phyloP scores from a whole-genome alignment of 2,888 invertebrate genomes.

The Hydraecia micacea region DNA sequence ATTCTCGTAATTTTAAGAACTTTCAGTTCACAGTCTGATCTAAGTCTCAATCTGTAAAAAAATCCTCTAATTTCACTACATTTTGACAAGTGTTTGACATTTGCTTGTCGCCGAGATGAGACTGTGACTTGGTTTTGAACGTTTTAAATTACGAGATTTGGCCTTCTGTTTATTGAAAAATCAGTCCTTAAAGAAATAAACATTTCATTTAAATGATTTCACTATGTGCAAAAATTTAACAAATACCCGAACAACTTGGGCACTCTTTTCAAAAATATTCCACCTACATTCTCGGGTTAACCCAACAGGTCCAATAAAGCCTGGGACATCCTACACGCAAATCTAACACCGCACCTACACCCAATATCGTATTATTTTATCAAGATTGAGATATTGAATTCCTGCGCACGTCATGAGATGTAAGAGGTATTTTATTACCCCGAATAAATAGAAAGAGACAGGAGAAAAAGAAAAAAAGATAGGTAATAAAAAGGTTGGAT shows the following conservation, averaged over 20 bases:
- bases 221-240: neutral
- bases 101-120: too few species aligned
- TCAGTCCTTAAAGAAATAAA: neutral
- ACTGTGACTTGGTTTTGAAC: too few species aligned
- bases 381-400: slow-evolving; percentile 72
- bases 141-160: too few species aligned
- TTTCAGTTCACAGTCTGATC: too few species aligned
- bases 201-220: neutral
- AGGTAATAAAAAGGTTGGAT: slow-evolving; percentile 53
- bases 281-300: slow-evolving; percentile 2
- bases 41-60: too few species aligned
- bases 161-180: too few species aligned
- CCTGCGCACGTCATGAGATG: slow-evolving; percentile 66
- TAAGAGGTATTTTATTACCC: slow-evolving; percentile 68
- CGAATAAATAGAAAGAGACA: slow-evolving; percentile 67
- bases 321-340: slow-evolving; percentile 47
- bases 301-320: slow-evolving; percentile 41
- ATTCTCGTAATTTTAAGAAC: too few species aligned
- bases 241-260: neutral
- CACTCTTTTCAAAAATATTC: slow-evolving; percentile 10
- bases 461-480: slow-evolving; percentile 54
- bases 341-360: slow-evolving; percentile 43
- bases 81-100: too few species aligned
- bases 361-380: slow-evolving; percentile 59
- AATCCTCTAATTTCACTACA: too few species aligned